phyloP scores from a whole-genome alignment of 2,797 vertebrate genomes.

The Lacerta viridis region DNA sequence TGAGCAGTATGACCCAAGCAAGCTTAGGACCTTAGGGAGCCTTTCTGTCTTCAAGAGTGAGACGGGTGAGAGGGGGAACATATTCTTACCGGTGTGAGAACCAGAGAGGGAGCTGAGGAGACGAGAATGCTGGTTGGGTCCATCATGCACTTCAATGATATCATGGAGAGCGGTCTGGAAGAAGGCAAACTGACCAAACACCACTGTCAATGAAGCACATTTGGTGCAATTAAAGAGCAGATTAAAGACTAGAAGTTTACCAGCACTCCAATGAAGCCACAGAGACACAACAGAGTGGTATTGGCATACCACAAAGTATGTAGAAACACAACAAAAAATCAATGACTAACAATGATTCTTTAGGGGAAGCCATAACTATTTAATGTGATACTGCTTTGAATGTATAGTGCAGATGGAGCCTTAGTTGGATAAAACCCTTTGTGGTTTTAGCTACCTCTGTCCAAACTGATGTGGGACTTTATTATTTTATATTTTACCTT shows the following conservation, averaged over 20 bases:
- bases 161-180: slow-evolving; percentile 98
- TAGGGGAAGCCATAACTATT: too few relatives aligned
- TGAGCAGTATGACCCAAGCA: neutral
- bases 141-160: slow-evolving; percentile 94
- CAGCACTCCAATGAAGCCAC: neutral
- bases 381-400: too few relatives aligned
- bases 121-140: slow-evolving; percentile 89
- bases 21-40: neutral
- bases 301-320: neutral
- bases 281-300: too few relatives aligned
- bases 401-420: too few relatives aligned
- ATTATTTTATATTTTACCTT: too few relatives aligned
- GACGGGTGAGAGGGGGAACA: neutral
- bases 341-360: too few relatives aligned
- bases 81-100: slow-evolving; percentile 86
- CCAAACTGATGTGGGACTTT: too few relatives aligned
- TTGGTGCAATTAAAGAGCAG: neutral
- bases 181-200: slow-evolving; percentile 97
- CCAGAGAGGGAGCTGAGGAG: slow-evolving; percentile 97
- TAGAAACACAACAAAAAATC: neutral
- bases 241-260: neutral
- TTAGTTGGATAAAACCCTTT: too few relatives aligned
- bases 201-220: slow-evolving; percentile 83
- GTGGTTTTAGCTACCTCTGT: too few relatives aligned
- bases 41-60: neutral